These are phyloP conservation scores for Eristalis tenax DNA, from an alignment of 2,888 invertebrate genomes.

Conservation along the genomic window DNA sequence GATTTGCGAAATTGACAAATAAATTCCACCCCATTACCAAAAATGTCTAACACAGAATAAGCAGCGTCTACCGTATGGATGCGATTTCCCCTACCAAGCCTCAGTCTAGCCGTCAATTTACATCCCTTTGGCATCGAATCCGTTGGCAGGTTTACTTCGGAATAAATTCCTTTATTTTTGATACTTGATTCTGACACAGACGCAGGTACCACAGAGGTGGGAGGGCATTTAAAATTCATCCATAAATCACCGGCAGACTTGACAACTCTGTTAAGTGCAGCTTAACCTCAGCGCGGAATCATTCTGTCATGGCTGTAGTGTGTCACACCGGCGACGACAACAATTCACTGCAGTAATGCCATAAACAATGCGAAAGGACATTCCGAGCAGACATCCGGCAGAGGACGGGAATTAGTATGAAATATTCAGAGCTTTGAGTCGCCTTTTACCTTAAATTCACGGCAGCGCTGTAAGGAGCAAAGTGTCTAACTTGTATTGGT, in stretches of 20 bases:
- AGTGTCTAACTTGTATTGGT: slow-evolving; percentile 20
- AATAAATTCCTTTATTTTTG: not conserved
- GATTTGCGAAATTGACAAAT: not conserved
- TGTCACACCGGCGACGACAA: not conserved
- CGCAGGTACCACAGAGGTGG: not conserved
- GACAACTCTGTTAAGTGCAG: not conserved
- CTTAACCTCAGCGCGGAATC: not conserved
- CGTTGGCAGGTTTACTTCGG: too few species aligned
- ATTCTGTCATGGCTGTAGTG: not conserved
- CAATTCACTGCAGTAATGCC: not conserved
- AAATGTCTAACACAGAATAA: too few species aligned
- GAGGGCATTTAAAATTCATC: not conserved
- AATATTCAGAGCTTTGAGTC: slow-evolving; percentile 4
- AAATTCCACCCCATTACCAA: slow-evolving; percentile 1
- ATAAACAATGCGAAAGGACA: not conserved
- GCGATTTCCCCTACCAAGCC: not conserved
- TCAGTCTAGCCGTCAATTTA: not conserved
- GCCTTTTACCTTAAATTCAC: not conserved
- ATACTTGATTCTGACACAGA: not conserved
- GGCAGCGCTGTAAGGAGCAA: slow-evolving; percentile 1
- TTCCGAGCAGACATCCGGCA: not conserved
- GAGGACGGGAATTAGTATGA: not conserved
- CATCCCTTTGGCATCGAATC: too few species aligned
- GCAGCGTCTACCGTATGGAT: not conserved
- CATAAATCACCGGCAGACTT: not conserved